phyloP scores from a whole-genome alignment of 2,888 invertebrate species.

The Heliconius ismenius region DNA sequence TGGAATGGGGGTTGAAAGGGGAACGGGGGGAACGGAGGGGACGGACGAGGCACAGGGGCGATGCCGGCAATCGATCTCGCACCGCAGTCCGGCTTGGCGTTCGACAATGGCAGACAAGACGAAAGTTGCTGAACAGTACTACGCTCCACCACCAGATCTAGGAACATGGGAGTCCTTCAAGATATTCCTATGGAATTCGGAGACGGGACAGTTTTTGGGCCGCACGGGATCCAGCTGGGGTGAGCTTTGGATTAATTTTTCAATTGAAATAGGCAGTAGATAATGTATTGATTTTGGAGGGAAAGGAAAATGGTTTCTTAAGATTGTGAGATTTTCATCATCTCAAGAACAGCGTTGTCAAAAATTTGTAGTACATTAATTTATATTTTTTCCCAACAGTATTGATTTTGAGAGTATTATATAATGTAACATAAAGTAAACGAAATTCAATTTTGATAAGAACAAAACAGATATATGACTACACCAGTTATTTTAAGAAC shows the following conservation, averaged over 20 bases:
- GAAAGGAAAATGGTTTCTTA: conserved; percentile 51
- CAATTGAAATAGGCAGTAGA: conserved; percentile 31
- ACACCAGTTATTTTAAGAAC: conserved; percentile 4
- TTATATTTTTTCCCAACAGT: neutral
- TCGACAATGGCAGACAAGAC: conserved; percentile 88
- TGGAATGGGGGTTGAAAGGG: conserved; percentile 56
- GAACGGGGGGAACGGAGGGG: conserved; percentile 47
- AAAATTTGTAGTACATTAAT: neutral
- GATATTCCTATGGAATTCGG: conserved; percentile 94
- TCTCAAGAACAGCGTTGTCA: neutral
- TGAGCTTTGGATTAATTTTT: conserved; percentile 80
- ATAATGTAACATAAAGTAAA: conserved; percentile 2
- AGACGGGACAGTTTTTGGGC: conserved; percentile 95
- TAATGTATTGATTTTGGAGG: conserved; percentile 55
- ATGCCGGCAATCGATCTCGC: conserved; percentile 72
- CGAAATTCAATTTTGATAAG: neutral
- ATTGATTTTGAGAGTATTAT: neutral
- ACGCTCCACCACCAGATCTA: conserved; percentile 89
- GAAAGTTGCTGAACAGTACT: conserved; percentile 88
- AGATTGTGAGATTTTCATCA: neutral
- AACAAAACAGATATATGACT: neutral
- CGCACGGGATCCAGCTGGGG: conserved; percentile 97
- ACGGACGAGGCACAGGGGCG: conserved; percentile 58
- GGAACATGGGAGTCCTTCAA: conserved; percentile 93
- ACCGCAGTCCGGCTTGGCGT: conserved; percentile 74